Evolutionary conservation across 2,888 invertebrate genomes (phyloP).

Genomic region (Coleophora deauratella): DNA sequence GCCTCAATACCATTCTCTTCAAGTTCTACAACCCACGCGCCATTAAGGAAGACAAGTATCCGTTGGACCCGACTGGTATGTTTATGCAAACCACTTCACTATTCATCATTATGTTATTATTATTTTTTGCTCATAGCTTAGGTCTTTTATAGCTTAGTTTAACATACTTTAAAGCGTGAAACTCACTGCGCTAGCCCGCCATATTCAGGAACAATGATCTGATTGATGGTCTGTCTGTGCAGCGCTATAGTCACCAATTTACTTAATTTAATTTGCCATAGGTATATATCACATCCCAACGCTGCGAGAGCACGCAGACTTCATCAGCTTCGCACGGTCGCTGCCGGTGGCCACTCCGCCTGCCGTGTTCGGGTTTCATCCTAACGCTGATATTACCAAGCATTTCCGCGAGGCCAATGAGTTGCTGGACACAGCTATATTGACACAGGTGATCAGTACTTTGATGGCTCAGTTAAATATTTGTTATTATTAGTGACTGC

Average conservation of each 20-base stretch:
- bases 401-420: constrained; percentile 90
- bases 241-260: no score
- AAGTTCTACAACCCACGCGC: constrained; percentile 85
- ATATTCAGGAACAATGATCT: no score
- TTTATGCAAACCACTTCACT: neutral
- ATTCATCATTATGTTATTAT: no score
- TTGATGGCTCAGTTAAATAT: neutral
- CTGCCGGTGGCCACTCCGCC: constrained; percentile 87
- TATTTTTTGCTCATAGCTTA: no score
- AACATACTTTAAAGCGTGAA: no score
- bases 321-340: constrained; percentile 77
- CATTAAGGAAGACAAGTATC: constrained; percentile 76
- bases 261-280: constrained; percentile 29
- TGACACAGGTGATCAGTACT: constrained; percentile 86
- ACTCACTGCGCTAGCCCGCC: no score
- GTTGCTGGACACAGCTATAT: constrained; percentile 80
- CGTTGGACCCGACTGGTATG: constrained; percentile 78
- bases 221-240: no score
- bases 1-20: constrained; percentile 85
- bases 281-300: constrained; percentile 83
- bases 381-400: constrained; percentile 94
- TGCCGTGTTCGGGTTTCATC: constrained; percentile 92
- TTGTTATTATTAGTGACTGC: no score
- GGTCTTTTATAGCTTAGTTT: no score
- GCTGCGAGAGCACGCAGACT: constrained; percentile 81